Evolutionary conservation across 2,888 invertebrate species (phyloP), one percentile per base, ranked within the genome.

Genomic region (Danaus chrysippus): DNA sequence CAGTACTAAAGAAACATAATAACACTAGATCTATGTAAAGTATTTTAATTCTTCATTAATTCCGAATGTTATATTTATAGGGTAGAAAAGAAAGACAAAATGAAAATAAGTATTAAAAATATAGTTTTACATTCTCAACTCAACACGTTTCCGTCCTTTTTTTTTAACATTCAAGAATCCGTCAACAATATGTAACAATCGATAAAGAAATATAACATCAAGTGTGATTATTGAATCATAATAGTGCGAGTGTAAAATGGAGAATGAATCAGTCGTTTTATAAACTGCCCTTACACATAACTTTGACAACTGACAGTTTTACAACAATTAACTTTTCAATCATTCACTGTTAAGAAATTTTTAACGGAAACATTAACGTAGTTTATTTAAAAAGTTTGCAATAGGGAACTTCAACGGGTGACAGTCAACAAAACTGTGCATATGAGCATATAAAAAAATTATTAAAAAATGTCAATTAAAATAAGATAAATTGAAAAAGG

Each of bases 1-100:
- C 77, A 67, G 54, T 73, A 76, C 73, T 76, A 77, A 70, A 76
- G 70, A 76, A 68, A 73, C 74, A n/a, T n/a, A 68, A 71, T 69
- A 72, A 61, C 68, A 49, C 49, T 49, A 49, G 15, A 49, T 6
- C 49, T 49, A 49, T 0, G n/a, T 15, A 15, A 10, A n/a, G 13
- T 15, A 15, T 8, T 46, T 15, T 46, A 17, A 15, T 49, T 17
- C 17, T 17, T 15, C 17, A 15, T 49, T 49, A 49, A 49, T 49
- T 49, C 11, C 49, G 49, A 49, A 17, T 49, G 17, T 49, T 34
- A 34, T 34, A 34, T 34, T 17, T 49, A 17, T 49, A 17, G 17
- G 49, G 49, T 10, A 10, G 17, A 10, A 10, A n/a, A 17, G 9
- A 10, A 17, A 49, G 11, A 49, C 15, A 17, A 10, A 49, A 49